Base-by-base conservation (phyloP, 2,113 vertebrate species). In the Scopus umbretta region DNA sequence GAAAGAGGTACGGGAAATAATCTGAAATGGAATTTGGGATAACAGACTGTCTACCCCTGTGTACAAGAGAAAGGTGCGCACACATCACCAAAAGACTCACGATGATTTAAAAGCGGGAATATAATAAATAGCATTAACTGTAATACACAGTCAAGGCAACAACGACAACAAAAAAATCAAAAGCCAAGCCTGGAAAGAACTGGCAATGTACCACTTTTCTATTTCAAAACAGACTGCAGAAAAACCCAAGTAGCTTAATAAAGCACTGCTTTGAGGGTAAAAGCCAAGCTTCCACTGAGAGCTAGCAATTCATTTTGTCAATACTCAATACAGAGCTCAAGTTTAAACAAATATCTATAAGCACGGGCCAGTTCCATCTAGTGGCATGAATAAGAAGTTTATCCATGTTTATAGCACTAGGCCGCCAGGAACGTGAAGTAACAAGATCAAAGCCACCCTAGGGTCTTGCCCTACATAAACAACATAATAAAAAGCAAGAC, bases 401-500 rank as follows among this genome's bases (percentile, higher is more conserved):
- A 83, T 86, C 82, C 79, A 36, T 47, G 82, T 95, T 96, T 84
- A 49, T 38, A 82, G 89, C 87, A 62, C 58, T 4, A 53, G 58
- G 80, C 70, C 0, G 3, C 86, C 89, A 85, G 87, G 66, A 95
- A 82, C 2, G 45, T 26, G 65, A 91, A 68, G 65, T 25, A 91
- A 94, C 86, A 91, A 95, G 86, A 95, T 91, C 92, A 96, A 92
- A 96, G 88, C 75, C 80, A 91, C 81, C 81, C 78, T 43, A 68
- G 87, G 86, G 89, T 89, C 92, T 68, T 90, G 89, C 86, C 91
- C 96, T 95, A 95, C 74, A 90, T 82, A 91, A 95, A 94, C 92
- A 97, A 58, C 58, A 76, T 32, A 30, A 94, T 65, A 80, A 95
- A 86, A 89, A 85, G 52, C 43, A 75, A 93, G 65, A 65, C 79